Percentiles rank a stretch among this genome's conserved stretches.
These are phyloP conservation scores for Oncopodura yosiiana DNA, from an alignment of 1,140 invertebrate genomes.

Conservation along the genomic window DNA sequence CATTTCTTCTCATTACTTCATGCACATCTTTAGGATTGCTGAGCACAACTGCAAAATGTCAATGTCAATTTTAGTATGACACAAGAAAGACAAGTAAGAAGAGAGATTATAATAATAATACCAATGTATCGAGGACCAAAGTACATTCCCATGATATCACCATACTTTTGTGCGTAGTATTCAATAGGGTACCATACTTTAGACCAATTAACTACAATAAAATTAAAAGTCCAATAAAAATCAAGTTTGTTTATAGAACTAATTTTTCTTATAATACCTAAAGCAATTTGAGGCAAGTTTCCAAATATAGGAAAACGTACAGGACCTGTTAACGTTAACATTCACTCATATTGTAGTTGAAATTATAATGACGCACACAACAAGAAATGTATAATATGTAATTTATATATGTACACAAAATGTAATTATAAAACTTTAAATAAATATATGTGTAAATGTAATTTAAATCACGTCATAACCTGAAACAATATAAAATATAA, in stretches of 20 bases:
- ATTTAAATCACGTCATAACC: too few species aligned
- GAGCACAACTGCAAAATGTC: constrained; percentile 3
- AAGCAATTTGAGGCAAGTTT: constrained; percentile 24
- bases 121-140: constrained; percentile 17
- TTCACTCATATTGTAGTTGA: too few species aligned
- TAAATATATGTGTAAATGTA: too few species aligned
- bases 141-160: constrained; percentile 16
- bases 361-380: too few species aligned
- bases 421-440: too few species aligned
- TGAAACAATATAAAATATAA: too few species aligned
- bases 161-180: constrained; percentile 19
- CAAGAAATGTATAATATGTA: too few species aligned
- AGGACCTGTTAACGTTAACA: constrained; percentile 13
- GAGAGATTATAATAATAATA: not conserved
- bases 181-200: constrained; percentile 23
- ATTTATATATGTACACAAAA: too few species aligned
- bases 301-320: constrained; percentile 17
- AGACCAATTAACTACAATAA: constrained; percentile 22
- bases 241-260: too few species aligned
- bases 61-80: not conserved
- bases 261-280: too few species aligned
- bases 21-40: constrained; percentile 20
- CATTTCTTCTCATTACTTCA: constrained; percentile 22
- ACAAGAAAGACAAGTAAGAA: not conserved
- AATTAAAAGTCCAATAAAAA: too few species aligned